phyloP scores from a whole-genome alignment of 2,888 invertebrate species.

The Hesperia comma region DNA sequence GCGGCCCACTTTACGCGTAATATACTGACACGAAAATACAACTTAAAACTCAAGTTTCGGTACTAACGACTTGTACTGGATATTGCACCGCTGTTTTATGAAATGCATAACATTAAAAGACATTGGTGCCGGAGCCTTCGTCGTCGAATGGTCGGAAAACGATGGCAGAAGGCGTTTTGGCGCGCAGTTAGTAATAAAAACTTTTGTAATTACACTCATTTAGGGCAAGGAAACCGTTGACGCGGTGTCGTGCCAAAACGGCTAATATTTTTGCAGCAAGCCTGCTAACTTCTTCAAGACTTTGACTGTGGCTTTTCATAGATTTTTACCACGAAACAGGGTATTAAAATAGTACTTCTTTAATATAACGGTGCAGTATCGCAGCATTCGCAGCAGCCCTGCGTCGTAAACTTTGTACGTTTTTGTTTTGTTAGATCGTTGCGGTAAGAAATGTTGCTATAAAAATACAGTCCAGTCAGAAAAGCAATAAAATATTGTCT shows the following conservation, averaged over 20 bases:
- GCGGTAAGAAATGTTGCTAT: constrained; percentile 4
- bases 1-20: background rate
- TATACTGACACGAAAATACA: background rate
- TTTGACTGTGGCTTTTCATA: constrained; percentile 33
- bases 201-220: constrained; percentile 82
- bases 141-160: constrained; percentile 50
- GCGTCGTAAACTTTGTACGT: constrained; percentile 4
- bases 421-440: constrained; percentile 4
- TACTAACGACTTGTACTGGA: constrained; percentile 33
- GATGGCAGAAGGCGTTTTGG: constrained; percentile 72
- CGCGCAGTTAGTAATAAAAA: constrained; percentile 79
- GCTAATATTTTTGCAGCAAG: constrained; percentile 74
- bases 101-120: constrained; percentile 53
- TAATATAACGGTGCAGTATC: constrained; percentile 4
- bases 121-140: constrained; percentile 49
- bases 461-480: background rate
- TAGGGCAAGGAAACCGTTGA: constrained; percentile 76
- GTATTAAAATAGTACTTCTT: constrained; percentile 15
- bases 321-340: constrained; percentile 12
- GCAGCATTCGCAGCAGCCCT: constrained; percentile 1
- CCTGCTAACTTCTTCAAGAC: constrained; percentile 47
- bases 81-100: constrained; percentile 48
- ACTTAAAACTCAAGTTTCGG: constrained; percentile 47
- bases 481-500: constrained; percentile 4
- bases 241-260: constrained; percentile 79